Percentiles rank a stretch among this genome's conserved stretches.
Conservation (phyloP, 2,797 vertebrate species). For the Phataginus tetradactyla region DNA sequence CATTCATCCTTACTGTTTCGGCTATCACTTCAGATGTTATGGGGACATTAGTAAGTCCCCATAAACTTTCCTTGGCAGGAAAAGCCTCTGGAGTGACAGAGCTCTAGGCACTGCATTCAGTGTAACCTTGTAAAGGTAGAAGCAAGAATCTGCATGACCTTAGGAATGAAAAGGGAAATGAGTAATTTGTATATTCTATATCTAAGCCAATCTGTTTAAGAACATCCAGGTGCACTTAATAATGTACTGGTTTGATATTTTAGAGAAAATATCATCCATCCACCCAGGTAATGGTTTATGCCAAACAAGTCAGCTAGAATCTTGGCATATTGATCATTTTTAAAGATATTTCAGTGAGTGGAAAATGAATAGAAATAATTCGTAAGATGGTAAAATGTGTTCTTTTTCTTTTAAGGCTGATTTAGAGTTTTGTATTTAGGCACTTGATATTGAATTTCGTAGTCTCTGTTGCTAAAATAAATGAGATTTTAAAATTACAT, state of each 20-base stretch:
- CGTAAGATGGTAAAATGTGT: neutral
- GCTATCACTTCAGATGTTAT: neutral
- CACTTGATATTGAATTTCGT: neutral
- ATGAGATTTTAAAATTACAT: conserved; percentile 36
- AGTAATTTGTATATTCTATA: neutral
- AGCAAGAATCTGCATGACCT: neutral
- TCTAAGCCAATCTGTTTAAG: neutral
- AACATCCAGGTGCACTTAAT: neutral
- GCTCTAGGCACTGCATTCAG: neutral
- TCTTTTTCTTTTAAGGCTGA: conserved; percentile 37
- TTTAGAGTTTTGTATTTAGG: neutral
- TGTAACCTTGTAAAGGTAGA: neutral
- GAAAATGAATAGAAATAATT: conserved; percentile 22
- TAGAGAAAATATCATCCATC: neutral
- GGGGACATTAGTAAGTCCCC: neutral
- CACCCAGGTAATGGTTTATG: neutral
- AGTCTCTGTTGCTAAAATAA: conserved; percentile 24
- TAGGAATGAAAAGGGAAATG: neutral
- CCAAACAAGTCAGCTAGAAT: neutral
- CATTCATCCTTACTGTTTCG: conserved; percentile 49
- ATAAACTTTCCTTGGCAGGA: neutral
- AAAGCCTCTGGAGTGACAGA: neutral
- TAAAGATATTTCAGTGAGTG: conserved; percentile 5
- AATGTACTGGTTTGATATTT: conserved; percentile 44
- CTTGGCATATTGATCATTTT: conserved; percentile 48